A percentile compares a stretch with the other conserved stretches of the same genome.
Evolutionary conservation across 2,888 invertebrate species (phyloP).

Genomic region (Lasioglossum zephyrum): DNA sequence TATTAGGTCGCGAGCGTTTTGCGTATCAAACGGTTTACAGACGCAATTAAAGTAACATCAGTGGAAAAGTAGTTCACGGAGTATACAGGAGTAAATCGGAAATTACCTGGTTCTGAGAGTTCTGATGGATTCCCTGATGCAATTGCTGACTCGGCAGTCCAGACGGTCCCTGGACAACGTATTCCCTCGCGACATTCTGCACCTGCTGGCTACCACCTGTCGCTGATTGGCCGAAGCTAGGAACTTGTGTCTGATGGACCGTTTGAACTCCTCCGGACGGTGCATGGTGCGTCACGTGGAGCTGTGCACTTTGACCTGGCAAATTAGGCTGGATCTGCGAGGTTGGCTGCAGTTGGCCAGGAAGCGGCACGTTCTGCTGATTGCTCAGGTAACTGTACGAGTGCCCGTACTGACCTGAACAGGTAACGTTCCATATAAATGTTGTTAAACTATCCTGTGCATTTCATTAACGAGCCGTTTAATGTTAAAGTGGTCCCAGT

Average conservation of each 20-base stretch:
- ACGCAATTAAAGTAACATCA: conserved; percentile 15
- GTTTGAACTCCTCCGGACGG: conserved; percentile 81
- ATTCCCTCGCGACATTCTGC: conserved; percentile 76
- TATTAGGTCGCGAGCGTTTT: background rate
- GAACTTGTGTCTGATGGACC: conserved; percentile 81
- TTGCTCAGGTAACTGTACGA: conserved; percentile 77
- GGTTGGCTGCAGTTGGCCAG: conserved; percentile 80
- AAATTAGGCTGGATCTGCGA: conserved; percentile 79
- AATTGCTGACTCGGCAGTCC: conserved; percentile 73
- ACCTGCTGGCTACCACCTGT: conserved; percentile 72
- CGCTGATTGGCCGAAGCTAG: conserved; percentile 76
- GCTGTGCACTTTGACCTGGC: conserved; percentile 81
- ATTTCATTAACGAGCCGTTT: conserved; percentile 1
- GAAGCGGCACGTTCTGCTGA: conserved; percentile 77
- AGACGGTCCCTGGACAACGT: conserved; percentile 74
- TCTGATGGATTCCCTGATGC: conserved; percentile 77
- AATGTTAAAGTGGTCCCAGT: background rate
- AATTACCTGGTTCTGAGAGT: conserved; percentile 72
- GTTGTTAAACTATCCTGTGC: background rate
- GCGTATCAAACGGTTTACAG: conserved; percentile 3
- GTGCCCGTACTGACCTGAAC: conserved; percentile 76
- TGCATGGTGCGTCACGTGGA: conserved; percentile 81
- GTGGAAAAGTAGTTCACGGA: conserved; percentile 1
- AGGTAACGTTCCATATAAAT: background rate
- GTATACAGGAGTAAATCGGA: conserved; percentile 1